phyloP scores from a whole-genome alignment of 2,888 invertebrate species.

The Eupithecia vulgata region DNA sequence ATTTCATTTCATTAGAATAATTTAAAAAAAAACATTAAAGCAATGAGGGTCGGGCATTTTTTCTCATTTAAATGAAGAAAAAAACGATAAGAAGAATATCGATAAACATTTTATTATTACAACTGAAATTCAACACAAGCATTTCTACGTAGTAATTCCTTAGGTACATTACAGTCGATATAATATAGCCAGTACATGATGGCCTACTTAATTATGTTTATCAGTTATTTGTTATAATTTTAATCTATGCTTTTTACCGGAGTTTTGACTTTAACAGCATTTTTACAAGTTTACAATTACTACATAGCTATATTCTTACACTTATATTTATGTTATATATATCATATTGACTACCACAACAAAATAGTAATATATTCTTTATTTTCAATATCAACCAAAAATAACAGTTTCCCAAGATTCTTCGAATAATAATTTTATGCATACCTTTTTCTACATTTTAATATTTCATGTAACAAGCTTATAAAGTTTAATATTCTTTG shows the following conservation, averaged over 20 bases:
- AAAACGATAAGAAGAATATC: conserved; percentile 25
- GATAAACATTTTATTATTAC: conserved; percentile 66
- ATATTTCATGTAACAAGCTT: conserved; percentile 34
- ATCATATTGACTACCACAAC: conserved; percentile 12
- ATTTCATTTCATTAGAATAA: too few species aligned
- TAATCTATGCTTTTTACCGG: conserved; percentile 48
- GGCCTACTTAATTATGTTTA: conserved; percentile 17
- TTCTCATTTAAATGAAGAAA: neutral
- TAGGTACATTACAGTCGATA: conserved; percentile 67
- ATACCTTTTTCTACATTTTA: conserved; percentile 39
- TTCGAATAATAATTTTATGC: neutral
- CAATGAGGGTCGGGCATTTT: too few species aligned
- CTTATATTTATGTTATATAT: conserved; percentile 9
- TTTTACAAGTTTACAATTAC: conserved; percentile 37
- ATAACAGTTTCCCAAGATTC: too few species aligned
- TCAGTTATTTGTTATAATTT: conserved; percentile 9
- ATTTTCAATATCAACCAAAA: neutral
- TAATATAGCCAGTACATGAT: conserved; percentile 27
- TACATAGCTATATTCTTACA: conserved; percentile 24
- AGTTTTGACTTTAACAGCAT: conserved; percentile 69
- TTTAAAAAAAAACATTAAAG: too few species aligned
- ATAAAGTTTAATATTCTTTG: conserved; percentile 44
- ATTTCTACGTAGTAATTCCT: conserved; percentile 65
- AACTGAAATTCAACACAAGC: conserved; percentile 62
- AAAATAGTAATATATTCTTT: neutral